These are phyloP conservation scores for Astur gentilis DNA, from an alignment of 2,113 vertebrate species.

Conservation along the genomic window DNA sequence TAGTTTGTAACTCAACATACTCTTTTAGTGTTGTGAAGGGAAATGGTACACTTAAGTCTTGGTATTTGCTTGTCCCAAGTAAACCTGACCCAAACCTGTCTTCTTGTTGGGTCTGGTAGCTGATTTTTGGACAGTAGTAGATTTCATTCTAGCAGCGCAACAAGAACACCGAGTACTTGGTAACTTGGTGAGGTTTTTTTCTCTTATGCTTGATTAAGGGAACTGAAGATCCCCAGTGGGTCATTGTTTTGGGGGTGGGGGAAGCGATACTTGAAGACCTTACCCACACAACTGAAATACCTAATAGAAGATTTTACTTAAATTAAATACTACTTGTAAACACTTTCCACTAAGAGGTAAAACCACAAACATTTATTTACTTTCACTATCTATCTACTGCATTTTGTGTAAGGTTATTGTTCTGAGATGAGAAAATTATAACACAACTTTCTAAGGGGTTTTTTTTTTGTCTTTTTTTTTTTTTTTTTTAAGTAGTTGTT, in stretches of 20 bases:
- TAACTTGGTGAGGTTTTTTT: background rate
- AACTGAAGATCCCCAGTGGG: background rate
- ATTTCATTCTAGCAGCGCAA: background rate
- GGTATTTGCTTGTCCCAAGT: background rate
- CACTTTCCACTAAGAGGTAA: background rate
- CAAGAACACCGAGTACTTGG: background rate
- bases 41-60: background rate
- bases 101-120: background rate
- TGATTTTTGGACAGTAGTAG: conserved; percentile 19
- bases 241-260: background rate
- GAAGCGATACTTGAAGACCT: background rate
- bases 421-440: background rate
- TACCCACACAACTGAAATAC: background rate
- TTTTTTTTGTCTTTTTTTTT: background rate
- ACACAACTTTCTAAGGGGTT: background rate
- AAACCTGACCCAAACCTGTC: background rate
- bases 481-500: background rate
- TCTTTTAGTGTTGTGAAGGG: background rate
- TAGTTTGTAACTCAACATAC: background rate
- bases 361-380: background rate
- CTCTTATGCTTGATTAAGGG: background rate
- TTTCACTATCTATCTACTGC: background rate
- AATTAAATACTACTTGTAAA: background rate
- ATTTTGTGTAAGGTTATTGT: background rate
- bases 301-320: background rate